phyloP scores from a whole-genome alignment of 2,797 vertebrate species.

The Thamnophis elegans region DNA sequence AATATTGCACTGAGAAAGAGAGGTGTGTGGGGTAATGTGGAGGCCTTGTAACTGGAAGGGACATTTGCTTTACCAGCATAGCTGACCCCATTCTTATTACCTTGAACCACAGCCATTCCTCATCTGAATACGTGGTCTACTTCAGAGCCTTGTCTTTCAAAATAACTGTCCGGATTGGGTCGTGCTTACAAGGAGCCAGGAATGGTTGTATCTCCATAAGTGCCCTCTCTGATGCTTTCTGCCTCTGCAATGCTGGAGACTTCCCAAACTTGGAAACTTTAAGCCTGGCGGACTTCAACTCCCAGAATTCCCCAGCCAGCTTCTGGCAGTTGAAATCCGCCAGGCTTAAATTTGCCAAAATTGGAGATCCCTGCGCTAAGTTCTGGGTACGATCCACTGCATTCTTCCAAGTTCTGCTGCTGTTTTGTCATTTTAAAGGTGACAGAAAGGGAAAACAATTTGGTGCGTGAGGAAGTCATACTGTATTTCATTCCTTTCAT shows the following conservation, averaged over 20 bases:
- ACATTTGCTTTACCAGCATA: background rate
- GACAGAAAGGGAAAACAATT: background rate
- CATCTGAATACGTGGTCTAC: background rate
- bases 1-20: constrained; percentile 55
- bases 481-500: background rate
- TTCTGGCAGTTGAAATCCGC: too few relatives aligned
- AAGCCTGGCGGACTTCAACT: too few relatives aligned
- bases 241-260: background rate
- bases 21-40: background rate
- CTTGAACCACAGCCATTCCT: background rate
- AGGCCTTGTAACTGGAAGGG: background rate
- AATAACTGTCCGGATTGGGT: background rate
- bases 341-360: too few relatives aligned
- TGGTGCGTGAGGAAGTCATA: background rate
- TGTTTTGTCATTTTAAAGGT: background rate
- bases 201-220: background rate
- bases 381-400: background rate
- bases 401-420: background rate
- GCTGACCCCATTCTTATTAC: background rate
- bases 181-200: background rate
- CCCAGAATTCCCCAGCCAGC: too few relatives aligned
- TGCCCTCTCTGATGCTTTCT: background rate
- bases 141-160: background rate
- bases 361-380: background rate
- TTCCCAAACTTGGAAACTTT: background rate